Conservation (phyloP, 2,888 invertebrate species). For the Cryptophagus acutangulus region DNA sequence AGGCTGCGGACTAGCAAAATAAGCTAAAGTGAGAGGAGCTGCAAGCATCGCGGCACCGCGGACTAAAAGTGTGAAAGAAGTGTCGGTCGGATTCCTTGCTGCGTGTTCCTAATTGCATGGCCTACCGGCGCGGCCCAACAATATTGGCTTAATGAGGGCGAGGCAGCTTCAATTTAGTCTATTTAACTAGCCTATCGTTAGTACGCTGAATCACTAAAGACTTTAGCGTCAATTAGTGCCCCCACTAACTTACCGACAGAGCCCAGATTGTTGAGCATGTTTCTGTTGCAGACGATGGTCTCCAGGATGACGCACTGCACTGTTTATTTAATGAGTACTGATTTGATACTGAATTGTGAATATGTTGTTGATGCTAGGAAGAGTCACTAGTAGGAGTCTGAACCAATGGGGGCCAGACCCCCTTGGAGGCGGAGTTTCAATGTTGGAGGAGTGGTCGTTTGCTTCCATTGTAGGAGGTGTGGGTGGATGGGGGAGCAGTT, state of each 20-base stretch:
- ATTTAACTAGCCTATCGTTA: constrained; percentile 50
- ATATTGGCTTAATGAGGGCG: constrained; percentile 49
- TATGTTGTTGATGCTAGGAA: constrained; percentile 44
- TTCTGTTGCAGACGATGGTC: constrained; percentile 19
- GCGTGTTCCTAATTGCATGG: constrained; percentile 46
- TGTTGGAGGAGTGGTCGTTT: constrained; percentile 32
- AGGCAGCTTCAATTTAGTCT: constrained; percentile 49
- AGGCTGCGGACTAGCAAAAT: too few relatives aligned
- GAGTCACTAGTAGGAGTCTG: constrained; percentile 42
- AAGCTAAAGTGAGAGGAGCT: too few relatives aligned
- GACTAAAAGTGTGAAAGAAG: constrained; percentile 39
- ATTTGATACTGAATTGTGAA: constrained; percentile 51
- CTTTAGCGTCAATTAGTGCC: constrained; percentile 49
- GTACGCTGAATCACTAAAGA: constrained; percentile 49
- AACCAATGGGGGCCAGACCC: constrained; percentile 41
- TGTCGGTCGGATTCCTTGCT: constrained; percentile 24
- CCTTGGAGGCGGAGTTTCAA: constrained; percentile 34
- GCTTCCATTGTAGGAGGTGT: constrained; percentile 28
- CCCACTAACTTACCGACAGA: constrained; percentile 49
- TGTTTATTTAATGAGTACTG: constrained; percentile 53
- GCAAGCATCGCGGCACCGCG: too few relatives aligned
- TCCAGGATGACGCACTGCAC: constrained; percentile 44
- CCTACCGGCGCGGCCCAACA: constrained; percentile 47
- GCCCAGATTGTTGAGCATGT: constrained; percentile 49
- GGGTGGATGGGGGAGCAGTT: constrained; percentile 12